Evolutionary conservation across 1,140 invertebrate genomes (phyloP), one percentile per base, ranked within the genome.

Genomic region (Mactra quadrangularis): DNA sequence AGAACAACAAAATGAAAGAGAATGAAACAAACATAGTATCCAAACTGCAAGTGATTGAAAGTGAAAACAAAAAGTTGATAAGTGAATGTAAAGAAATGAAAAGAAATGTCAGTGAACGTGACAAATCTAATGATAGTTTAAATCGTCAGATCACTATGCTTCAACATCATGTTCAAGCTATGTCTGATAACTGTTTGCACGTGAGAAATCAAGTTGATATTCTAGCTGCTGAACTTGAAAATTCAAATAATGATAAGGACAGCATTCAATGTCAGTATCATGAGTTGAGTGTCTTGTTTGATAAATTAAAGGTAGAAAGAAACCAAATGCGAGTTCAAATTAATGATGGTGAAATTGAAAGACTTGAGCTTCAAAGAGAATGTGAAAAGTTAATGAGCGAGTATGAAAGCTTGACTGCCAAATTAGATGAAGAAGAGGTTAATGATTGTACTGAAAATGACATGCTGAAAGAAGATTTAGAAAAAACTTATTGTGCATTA

Each of bases 161-260:
- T 19, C 60, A 60, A 22, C 11, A 52, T 41, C 64, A 71, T 50
- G 59, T 82, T 25, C 55, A 82, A 27, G 38, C 41, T 22, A 27
- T 82, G 13, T 71, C 78, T 0, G 55, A 70, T 13, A 82, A 82
- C 25, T 71, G 78, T 31, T 55, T 50, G 13, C 78, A 82, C 62
- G 41, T 82, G 9, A 71, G 68, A 72, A 70, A 45, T 55, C 78
- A 82, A 35, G 53, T 82, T 71, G 78, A 82, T 35, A 82, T 82
- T 47, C 45, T 82, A 38, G 64, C 78, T 45, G 78, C 78, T 50
- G 78, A 82, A 62, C 13, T 82, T 71, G 78, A 82, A n/a, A 60
- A 47, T 19, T 68, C 38, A 41, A 27, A 41, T 7, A 52, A 74
- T 17, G 25, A 29, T n/a, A 57, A 59, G n/a, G 17, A 27, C 53